Conservation (phyloP, 2,113 vertebrate species). For the Solenodon paradoxus region DNA sequence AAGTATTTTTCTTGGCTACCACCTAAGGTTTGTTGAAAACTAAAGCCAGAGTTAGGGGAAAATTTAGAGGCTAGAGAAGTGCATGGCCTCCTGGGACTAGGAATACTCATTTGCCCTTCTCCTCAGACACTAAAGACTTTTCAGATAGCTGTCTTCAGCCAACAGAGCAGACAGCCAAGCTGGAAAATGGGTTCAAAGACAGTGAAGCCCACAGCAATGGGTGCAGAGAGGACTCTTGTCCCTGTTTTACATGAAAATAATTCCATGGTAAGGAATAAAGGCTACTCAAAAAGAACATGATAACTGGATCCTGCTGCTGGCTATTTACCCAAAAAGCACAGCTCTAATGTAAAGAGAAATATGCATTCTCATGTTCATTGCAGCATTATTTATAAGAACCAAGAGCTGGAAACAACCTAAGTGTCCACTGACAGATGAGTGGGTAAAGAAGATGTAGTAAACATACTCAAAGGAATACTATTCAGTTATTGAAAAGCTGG, state of each 20-base stretch:
- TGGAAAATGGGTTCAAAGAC: neutral
- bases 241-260: neutral
- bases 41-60: slow-evolving; percentile 48
- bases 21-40: slow-evolving; percentile 60
- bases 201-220: neutral
- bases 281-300: neutral
- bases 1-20: slow-evolving; percentile 74
- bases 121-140: neutral
- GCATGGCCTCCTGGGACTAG: neutral
- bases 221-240: neutral
- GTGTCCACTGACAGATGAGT: too few relatives aligned
- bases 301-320: too few relatives aligned
- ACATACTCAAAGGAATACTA: too few relatives aligned
- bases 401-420: too few relatives aligned
- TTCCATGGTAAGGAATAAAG: neutral
- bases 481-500: too few relatives aligned
- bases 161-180: neutral
- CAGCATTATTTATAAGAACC: too few relatives aligned
- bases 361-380: too few relatives aligned
- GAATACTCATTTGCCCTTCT: slow-evolving; percentile 29
- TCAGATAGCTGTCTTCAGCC: neutral
- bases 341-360: too few relatives aligned
- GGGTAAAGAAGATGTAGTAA: too few relatives aligned
- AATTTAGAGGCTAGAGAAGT: slow-evolving; percentile 62
- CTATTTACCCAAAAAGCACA: too few relatives aligned